Percentiles rank a stretch among this genome's conserved stretches.
phyloP scores from a whole-genome alignment of 2,113 vertebrate genomes.

The Megaptera novaeangliae region DNA sequence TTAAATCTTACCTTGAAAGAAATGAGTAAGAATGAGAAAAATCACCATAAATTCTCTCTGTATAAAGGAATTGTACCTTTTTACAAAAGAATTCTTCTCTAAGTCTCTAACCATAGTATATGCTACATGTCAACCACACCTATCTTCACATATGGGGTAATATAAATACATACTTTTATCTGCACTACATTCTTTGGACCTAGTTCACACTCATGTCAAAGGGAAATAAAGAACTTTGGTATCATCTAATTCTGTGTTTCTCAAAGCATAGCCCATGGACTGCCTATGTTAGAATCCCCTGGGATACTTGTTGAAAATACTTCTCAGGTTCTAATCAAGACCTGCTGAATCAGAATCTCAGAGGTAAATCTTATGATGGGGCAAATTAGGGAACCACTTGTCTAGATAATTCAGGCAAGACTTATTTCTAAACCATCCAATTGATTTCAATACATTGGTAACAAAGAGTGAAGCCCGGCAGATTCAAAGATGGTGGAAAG shows the following conservation, averaged over 20 bases:
- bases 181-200: neutral
- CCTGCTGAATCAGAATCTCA: neutral
- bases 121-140: neutral
- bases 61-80: neutral
- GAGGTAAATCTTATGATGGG: neutral
- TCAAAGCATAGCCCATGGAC: neutral
- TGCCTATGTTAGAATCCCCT: neutral
- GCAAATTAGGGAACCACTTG: neutral
- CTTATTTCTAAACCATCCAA: neutral
- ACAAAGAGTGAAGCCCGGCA: neutral
- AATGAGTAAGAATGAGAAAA: conserved; percentile 49
- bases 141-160: neutral
- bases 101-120: neutral
- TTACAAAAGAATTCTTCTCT: neutral
- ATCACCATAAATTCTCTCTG: conserved; percentile 49
- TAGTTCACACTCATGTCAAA: conserved; percentile 5
- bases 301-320: neutral
- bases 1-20: conserved; percentile 57
- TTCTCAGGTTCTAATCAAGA: neutral
- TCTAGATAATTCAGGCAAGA: neutral
- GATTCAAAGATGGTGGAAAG: neutral
- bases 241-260: neutral
- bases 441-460: neutral
- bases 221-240: neutral
- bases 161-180: neutral